phyloP scores from a whole-genome alignment of 2,888 invertebrate species.

The Trichacis sp. region DNA sequence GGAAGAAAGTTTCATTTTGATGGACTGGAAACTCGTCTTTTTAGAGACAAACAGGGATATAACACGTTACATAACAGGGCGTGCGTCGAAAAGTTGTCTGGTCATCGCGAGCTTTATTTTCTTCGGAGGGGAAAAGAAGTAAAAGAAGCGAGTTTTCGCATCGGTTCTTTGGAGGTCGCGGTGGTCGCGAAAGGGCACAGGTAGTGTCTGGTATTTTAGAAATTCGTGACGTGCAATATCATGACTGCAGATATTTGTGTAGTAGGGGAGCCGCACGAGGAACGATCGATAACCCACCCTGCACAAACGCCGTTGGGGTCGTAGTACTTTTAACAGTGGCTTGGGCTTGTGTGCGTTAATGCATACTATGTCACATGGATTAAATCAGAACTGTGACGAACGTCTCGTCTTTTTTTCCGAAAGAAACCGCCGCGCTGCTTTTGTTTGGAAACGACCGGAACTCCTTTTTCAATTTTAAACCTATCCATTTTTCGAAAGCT shows the following conservation, averaged over 20 bases:
- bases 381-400: conserved; percentile 30
- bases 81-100: conserved; percentile 30
- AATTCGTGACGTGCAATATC: conserved; percentile 47
- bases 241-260: conserved; percentile 57
- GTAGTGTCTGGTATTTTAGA: conserved; percentile 36
- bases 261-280: conserved; percentile 46
- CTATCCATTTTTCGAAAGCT: no score
- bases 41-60: conserved; percentile 12
- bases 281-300: conserved; percentile 60
- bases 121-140: conserved; percentile 5
- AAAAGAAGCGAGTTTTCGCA: conserved; percentile 9
- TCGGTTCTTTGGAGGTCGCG: conserved; percentile 19
- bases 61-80: conserved; percentile 36
- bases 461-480: no score
- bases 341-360: conserved; percentile 28
- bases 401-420: conserved; percentile 18
- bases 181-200: conserved; percentile 26
- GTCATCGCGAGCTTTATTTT: not conserved
- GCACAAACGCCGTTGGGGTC: conserved; percentile 46
- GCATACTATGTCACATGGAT: conserved; percentile 23
- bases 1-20: no score
- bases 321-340: conserved; percentile 46
- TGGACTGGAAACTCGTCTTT: conserved; percentile 9
- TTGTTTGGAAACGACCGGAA: no score
- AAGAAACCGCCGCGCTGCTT: conserved; percentile 12